Conservation (phyloP, 2,113 vertebrate species). For the Vulpes vulpes region DNA sequence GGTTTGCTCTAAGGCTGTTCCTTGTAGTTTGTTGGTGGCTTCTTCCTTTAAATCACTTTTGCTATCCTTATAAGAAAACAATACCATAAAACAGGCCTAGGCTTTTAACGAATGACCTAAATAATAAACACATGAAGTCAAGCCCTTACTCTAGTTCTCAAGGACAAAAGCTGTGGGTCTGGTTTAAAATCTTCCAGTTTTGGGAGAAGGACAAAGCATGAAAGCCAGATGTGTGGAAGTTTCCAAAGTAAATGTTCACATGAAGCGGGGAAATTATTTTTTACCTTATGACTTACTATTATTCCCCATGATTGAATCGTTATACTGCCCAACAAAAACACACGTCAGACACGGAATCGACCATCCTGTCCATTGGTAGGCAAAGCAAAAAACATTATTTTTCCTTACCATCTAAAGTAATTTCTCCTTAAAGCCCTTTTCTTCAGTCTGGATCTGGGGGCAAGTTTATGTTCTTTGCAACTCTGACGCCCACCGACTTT, state of each 20-base stretch:
- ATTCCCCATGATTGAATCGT: not conserved
- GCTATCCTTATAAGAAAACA: not conserved
- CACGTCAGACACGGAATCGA: not conserved
- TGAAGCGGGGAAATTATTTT: not conserved
- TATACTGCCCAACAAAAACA: not conserved
- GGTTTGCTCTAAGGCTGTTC: not conserved
- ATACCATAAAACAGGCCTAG: not conserved
- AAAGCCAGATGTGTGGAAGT: conserved; percentile 36
- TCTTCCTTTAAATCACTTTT: conserved; percentile 34
- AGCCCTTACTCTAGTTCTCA: not conserved
- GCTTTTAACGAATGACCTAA: conserved; percentile 26
- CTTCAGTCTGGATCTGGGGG: not conserved
- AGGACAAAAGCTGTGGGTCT: conserved; percentile 35
- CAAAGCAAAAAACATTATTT: not conserved
- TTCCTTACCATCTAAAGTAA: not conserved
- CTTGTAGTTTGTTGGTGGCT: not conserved
- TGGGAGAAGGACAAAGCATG: conserved; percentile 20
- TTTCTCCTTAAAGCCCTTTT: not conserved
- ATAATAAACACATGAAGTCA: not conserved
- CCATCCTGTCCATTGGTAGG: not conserved
- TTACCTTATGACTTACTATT: not conserved
- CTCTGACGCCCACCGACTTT: not conserved
- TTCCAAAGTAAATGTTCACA: conserved; percentile 3
- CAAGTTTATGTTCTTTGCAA: not conserved
- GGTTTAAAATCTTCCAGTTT: not conserved